Conservation (phyloP, 2,113 vertebrate species). For the Axis porcinus region DNA sequence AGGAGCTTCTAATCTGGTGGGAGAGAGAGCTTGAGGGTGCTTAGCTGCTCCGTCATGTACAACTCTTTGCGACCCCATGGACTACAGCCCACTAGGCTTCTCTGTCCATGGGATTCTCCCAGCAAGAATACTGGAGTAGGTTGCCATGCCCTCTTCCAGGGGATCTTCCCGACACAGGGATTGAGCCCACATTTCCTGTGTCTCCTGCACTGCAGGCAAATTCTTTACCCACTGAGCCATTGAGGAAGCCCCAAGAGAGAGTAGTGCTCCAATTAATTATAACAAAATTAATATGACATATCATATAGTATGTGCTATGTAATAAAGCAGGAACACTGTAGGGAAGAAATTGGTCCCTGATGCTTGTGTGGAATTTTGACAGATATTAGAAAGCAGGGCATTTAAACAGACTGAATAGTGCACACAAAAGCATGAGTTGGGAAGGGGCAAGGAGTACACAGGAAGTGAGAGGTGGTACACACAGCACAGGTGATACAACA, state of each 20-base stretch:
- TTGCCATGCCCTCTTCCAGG: neutral
- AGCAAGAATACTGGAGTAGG: neutral
- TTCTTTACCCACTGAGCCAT: neutral
- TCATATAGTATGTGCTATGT: neutral
- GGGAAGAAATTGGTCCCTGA: neutral
- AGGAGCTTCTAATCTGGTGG: neutral
- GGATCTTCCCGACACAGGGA: neutral
- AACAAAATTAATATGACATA: neutral
- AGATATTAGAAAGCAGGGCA: neutral
- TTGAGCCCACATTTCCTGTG: neutral
- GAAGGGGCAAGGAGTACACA: neutral
- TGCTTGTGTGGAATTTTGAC: neutral
- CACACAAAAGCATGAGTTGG: neutral
- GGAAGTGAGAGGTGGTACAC: neutral
- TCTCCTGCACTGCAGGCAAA: neutral
- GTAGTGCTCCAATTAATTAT: neutral
- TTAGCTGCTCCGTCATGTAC: neutral
- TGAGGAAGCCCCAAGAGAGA: neutral
- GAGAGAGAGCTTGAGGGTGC: neutral
- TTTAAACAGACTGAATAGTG: neutral
- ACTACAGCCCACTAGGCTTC: neutral
- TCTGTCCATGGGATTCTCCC: neutral
- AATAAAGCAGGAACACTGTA: neutral
- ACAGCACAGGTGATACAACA: fast-evolving
- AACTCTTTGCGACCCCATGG: neutral